These are phyloP conservation scores for Drosophila auraria DNA, from an alignment of 1,140 invertebrate genomes.

Conservation along the genomic window DNA sequence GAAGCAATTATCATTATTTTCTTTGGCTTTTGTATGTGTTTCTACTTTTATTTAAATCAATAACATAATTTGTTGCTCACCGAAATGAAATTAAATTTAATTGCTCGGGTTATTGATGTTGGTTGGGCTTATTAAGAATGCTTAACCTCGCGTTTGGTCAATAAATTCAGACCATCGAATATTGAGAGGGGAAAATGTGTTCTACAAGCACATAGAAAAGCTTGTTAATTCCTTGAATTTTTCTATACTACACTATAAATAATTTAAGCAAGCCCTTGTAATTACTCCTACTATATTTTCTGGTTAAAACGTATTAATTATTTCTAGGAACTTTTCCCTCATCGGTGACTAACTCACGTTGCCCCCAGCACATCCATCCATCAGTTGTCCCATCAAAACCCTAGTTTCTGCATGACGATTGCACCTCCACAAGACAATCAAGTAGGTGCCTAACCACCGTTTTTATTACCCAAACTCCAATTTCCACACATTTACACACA, in stretches of 20 bases:
- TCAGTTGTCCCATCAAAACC: constrained; percentile 14
- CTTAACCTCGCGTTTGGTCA: constrained; percentile 13
- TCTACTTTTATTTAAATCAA: constrained; percentile 69
- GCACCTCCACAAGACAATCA: constrained; percentile 34
- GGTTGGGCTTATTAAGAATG: constrained; percentile 42
- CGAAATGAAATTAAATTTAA: constrained; percentile 64
- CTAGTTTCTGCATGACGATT: constrained; percentile 19
- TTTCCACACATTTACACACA: constrained; percentile 64
- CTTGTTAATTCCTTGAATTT: not conserved
- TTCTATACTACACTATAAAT: not conserved
- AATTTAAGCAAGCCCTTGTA: not conserved
- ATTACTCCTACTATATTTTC: not conserved
- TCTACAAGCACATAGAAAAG: not conserved
- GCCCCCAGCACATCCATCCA: constrained; percentile 14
- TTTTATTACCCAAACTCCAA: constrained; percentile 58
- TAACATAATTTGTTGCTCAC: constrained; percentile 41
- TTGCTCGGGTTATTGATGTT: constrained; percentile 51
- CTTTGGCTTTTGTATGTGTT: constrained; percentile 17
- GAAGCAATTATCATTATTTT: constrained; percentile 80
- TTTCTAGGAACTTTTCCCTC: not conserved
- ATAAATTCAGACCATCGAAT: constrained; percentile 23
- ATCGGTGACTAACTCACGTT: constrained; percentile 21
- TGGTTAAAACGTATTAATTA: not conserved
- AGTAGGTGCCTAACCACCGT: constrained; percentile 48
- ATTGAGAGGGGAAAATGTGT: not conserved